Evolutionary conservation across 2,113 vertebrate species (phyloP).

Genomic region (Jacana jacana): DNA sequence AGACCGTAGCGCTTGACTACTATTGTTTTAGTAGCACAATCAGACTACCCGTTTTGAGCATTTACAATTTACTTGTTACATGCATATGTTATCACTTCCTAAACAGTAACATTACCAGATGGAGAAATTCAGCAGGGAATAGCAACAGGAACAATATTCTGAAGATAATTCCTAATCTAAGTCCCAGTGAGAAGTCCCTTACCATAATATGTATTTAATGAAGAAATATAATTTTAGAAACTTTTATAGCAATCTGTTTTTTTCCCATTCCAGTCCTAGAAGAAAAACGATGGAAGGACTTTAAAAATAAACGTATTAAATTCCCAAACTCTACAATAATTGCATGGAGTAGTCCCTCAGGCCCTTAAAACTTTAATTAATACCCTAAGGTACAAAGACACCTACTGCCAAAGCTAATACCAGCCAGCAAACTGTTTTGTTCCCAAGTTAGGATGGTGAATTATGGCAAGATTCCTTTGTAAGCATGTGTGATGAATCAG

Average conservation of each 20-base stretch:
- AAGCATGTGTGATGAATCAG: background rate
- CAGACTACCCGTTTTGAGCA: background rate
- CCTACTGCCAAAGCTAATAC: background rate
- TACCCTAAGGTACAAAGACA: background rate
- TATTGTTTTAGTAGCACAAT: conserved; percentile 6
- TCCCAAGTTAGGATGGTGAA: background rate
- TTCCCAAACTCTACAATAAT: conserved; percentile 6
- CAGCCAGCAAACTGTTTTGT: background rate
- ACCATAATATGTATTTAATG: background rate
- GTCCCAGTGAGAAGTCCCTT: background rate
- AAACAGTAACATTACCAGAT: background rate
- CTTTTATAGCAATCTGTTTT: background rate
- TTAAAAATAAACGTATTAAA: conserved; percentile 9
- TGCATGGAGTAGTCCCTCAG: background rate
- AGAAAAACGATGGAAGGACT: background rate
- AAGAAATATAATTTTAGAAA: background rate
- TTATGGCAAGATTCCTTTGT: background rate
- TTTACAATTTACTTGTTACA: conserved; percentile 34
- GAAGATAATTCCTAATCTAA: background rate
- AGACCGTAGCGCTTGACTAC: background rate
- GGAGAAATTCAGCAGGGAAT: conserved; percentile 13
- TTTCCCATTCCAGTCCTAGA: background rate
- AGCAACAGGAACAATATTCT: background rate
- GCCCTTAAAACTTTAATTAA: background rate
- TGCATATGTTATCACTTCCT: conserved; percentile 29